Conservation (phyloP, 2,888 invertebrate species). For the Yponomeuta sedellus region DNA sequence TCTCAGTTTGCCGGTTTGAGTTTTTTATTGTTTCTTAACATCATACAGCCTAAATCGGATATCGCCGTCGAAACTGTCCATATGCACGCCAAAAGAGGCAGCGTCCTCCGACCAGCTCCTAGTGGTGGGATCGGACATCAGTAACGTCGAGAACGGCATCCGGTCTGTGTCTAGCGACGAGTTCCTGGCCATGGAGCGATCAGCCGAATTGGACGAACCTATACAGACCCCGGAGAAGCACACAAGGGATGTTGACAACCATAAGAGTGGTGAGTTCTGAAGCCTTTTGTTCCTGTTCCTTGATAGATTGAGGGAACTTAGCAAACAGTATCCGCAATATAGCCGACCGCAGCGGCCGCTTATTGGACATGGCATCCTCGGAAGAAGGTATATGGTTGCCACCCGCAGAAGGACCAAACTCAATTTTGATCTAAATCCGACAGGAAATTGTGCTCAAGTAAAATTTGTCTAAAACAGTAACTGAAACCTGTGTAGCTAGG, state of each 20-base stretch:
- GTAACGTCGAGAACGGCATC: conserved; percentile 54
- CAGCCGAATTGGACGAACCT: conserved; percentile 52
- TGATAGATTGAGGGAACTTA: too few species aligned
- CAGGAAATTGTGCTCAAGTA: too few species aligned
- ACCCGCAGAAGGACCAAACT: too few species aligned
- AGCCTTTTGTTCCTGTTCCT: neutral
- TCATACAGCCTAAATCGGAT: conserved; percentile 56
- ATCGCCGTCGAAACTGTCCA: conserved; percentile 66
- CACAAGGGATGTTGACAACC: conserved; percentile 45
- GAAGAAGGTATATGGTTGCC: too few species aligned
- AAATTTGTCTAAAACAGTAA: too few species aligned
- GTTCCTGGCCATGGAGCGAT: conserved; percentile 69
- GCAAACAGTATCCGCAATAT: too few species aligned
- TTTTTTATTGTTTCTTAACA: neutral
- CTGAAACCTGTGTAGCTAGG: too few species aligned
- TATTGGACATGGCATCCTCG: too few species aligned
- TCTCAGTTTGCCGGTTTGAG: neutral
- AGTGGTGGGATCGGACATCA: conserved; percentile 54
- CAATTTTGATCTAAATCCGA: too few species aligned
- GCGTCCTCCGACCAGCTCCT: conserved; percentile 47
- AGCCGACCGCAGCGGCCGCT: too few species aligned
- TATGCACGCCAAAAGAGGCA: conserved; percentile 55
- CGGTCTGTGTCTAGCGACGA: conserved; percentile 64
- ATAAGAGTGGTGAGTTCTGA: conserved; percentile 37
- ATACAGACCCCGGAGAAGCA: conserved; percentile 37